Evolutionary conservation across 1,140 invertebrate species (phyloP).

Genomic region (Drosophila triauraria): DNA sequence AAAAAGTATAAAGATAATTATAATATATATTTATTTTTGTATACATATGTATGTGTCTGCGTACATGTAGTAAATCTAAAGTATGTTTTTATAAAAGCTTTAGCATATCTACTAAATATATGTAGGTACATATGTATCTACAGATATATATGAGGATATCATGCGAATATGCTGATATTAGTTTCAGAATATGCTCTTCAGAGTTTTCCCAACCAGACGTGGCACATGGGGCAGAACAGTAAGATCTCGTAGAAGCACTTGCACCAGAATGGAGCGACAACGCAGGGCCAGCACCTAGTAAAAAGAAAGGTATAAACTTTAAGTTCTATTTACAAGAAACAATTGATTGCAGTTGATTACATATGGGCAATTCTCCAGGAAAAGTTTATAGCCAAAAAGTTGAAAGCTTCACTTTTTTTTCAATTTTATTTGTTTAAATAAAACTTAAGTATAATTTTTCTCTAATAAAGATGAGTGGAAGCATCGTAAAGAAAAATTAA

Average conservation of each 20-base stretch:
- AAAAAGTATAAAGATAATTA: too few species aligned
- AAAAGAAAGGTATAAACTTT: not conserved
- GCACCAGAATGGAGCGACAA: constrained; percentile 88
- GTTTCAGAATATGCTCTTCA: constrained; percentile 17
- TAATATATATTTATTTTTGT: too few species aligned
- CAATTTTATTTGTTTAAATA: not conserved
- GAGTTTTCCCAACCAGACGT: constrained; percentile 86
- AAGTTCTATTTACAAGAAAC: constrained; percentile 1
- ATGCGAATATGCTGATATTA: not conserved
- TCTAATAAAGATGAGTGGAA: too few species aligned
- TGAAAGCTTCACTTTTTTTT: too few species aligned
- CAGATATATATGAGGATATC: constrained; percentile 1
- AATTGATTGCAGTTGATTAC: not conserved
- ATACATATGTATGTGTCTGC: too few species aligned
- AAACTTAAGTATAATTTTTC: too few species aligned
- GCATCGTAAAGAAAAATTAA: too few species aligned
- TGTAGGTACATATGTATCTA: too few species aligned
- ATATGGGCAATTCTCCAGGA: too few species aligned
- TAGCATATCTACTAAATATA: not conserved
- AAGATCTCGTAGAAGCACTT: constrained; percentile 87
- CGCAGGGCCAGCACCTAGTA: constrained; percentile 86
- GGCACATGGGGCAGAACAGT: constrained; percentile 89
- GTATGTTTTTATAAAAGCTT: not conserved
- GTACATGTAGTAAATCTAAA: not conserved
- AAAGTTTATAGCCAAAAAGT: too few species aligned